Conservation (phyloP, 2,888 invertebrate genomes). For the Elmis aenea region DNA sequence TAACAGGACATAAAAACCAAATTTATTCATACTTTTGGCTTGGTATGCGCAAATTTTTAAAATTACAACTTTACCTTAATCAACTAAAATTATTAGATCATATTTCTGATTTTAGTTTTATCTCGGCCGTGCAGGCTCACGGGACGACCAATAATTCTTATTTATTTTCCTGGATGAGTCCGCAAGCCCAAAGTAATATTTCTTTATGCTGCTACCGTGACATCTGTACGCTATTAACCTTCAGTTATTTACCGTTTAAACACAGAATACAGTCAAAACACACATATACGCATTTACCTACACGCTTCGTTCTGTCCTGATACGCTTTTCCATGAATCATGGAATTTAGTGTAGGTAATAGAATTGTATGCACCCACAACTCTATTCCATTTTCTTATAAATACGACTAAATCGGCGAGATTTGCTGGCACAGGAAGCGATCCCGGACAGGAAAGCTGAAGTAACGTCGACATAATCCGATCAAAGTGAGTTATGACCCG, state of each 20-base stretch:
- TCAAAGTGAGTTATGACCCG: conserved; percentile 30
- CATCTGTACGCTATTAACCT: conserved; percentile 6
- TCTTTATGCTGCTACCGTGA: conserved; percentile 6
- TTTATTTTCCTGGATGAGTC: conserved; percentile 19
- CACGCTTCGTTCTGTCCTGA: too few relatives aligned
- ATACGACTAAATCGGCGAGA: conserved; percentile 15
- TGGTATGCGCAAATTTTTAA: too few relatives aligned
- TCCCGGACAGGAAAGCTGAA: conserved; percentile 24
- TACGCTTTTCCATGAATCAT: conserved; percentile 11
- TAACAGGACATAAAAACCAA: too few relatives aligned
- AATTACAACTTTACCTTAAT: too few relatives aligned
- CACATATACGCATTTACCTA: too few relatives aligned
- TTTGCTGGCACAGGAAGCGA: conserved; percentile 23
- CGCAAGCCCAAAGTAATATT: conserved; percentile 12
- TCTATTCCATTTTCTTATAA: conserved; percentile 18
- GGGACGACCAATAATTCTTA: conserved; percentile 18
- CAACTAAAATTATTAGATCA: too few relatives aligned
- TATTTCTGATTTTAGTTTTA: conserved; percentile 12
- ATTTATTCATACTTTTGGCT: too few relatives aligned
- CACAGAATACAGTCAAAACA: too few relatives aligned
- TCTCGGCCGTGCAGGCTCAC: conserved; percentile 12
- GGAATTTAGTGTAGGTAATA: conserved; percentile 11
- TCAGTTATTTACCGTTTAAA: conserved; percentile 8
- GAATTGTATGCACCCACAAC: conserved; percentile 10
- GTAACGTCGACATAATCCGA: conserved; percentile 30